Evolutionary conservation across 2,888 invertebrate species (phyloP), one percentile per base, ranked within the genome.

Genomic region (Palloptera scutellata): DNA sequence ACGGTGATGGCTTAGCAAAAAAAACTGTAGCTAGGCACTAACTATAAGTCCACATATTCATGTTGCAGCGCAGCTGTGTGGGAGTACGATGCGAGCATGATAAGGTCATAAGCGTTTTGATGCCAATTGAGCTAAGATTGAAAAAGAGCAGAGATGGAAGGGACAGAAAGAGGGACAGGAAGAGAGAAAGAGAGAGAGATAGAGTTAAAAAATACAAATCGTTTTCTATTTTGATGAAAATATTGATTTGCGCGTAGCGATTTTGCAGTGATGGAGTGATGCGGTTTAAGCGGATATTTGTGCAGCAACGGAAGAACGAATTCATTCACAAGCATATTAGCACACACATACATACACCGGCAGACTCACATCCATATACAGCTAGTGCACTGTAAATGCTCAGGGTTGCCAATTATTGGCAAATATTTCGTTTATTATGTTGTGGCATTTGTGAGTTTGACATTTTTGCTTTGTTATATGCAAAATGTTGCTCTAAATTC

Each of bases 201-300:
- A n/a, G n/a, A n/a, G n/a, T n/a, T 51, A 40, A 45, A 19, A 67
- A 61, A 66, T 64, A 71, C 72, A 70, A 76, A 76, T 76, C 76
- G 78, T 78, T 78, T 80, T 78, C 80, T 79, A 78, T 80, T 79
- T 68, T 71, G 73, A 76, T 80, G 79, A 78, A 78, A 79, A 80
- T 78, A 78, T 78, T 78, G 78, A 78, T 78, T 78, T 79, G 74
- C 52, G 59, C n/a, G 19, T 60, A 15, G 48, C n/a, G 15, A 45
- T 43, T 60, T 55, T n/a, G 48, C 19, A 8, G 60, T 20, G 48
- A 15, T n/a, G 48, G 11, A 8, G 60, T 20, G 48, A 15, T 60
- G 57, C 41, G 58, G 64, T 43, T 53, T 15, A 65, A 40, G 51
- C 20, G 64, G 42, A 17, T 65, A 53, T 65, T 65, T 65, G 59